phyloP scores from a whole-genome alignment of 2,888 invertebrate species.

The Temnothorax rugatulus region DNA sequence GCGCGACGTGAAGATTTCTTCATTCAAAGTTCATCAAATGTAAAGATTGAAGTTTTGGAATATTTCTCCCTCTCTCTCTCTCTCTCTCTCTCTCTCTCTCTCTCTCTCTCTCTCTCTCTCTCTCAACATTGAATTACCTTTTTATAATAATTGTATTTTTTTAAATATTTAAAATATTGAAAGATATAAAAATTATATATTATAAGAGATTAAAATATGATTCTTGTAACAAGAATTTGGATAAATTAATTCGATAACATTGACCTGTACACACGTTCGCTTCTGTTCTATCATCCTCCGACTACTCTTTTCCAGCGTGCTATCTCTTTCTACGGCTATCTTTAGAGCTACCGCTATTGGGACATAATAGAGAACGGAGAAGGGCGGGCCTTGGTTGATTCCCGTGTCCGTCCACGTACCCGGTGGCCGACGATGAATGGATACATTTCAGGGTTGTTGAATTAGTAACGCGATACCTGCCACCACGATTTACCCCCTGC shows the following conservation, averaged over 20 bases:
- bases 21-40: slow-evolving; percentile 13
- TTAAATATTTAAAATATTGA: background rate
- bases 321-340: background rate
- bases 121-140: background rate
- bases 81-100: background rate
- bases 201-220: background rate
- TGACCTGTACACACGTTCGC: background rate
- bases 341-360: slow-evolving; percentile 49
- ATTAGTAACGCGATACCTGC: slow-evolving; percentile 78
- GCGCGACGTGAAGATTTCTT: background rate
- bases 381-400: slow-evolving; percentile 65
- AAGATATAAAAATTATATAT: background rate
- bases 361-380: slow-evolving; percentile 58
- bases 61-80: background rate
- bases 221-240: background rate
- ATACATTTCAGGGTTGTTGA: slow-evolving; percentile 77
- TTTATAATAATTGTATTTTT: background rate
- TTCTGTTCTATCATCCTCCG: slow-evolving; percentile 1
- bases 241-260: slow-evolving; percentile 5
- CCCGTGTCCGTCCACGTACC: slow-evolving; percentile 67
- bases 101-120: no score
- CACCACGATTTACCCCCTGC: slow-evolving; percentile 28
- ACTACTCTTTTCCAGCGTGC: background rate
- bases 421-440: slow-evolving; percentile 76
- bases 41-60: background rate